Evolutionary conservation across 2,888 invertebrate species (phyloP).

Genomic region (Terebella lapidaria): DNA sequence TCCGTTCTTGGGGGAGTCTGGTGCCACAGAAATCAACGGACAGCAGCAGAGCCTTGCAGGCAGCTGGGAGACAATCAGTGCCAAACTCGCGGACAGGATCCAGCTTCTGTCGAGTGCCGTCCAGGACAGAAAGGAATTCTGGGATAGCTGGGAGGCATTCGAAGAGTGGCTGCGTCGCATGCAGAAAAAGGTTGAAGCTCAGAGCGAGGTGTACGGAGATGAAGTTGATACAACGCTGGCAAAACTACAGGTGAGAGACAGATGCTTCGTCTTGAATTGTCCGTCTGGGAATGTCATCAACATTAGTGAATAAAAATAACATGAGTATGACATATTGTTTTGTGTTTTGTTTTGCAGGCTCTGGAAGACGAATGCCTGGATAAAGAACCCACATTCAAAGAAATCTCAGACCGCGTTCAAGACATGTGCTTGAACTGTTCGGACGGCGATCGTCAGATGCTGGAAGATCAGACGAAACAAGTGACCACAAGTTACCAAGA

Average conservation of each 20-base stretch:
- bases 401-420: slow-evolving; percentile 59
- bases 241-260: slow-evolving; percentile 66
- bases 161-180: slow-evolving; percentile 67
- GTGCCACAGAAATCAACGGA: slow-evolving; percentile 51
- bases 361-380: not conserved
- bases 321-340: no score
- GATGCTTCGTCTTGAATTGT: no score
- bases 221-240: slow-evolving; percentile 62
- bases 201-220: slow-evolving; percentile 76
- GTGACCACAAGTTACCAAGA: not conserved
- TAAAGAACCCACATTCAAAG: not conserved
- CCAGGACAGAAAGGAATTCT: slow-evolving; percentile 60
- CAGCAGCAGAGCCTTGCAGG: slow-evolving; percentile 79
- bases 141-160: slow-evolving; percentile 70
- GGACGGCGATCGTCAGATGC: slow-evolving; percentile 64
- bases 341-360: no score
- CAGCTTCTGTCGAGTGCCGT: slow-evolving; percentile 34
- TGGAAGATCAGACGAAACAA: slow-evolving; percentile 28
- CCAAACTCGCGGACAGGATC: slow-evolving; percentile 67
- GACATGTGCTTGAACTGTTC: slow-evolving; percentile 66
- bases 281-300: no score
- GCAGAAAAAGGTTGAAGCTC: slow-evolving; percentile 59
- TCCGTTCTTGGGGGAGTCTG: slow-evolving; percentile 38
- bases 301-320: no score
- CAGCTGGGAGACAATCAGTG: slow-evolving; percentile 69